A percentile compares a stretch with the other conserved stretches of the same genome.
Evolutionary conservation across 2,888 invertebrate species (phyloP).

Genomic region (Melieria omissa): DNA sequence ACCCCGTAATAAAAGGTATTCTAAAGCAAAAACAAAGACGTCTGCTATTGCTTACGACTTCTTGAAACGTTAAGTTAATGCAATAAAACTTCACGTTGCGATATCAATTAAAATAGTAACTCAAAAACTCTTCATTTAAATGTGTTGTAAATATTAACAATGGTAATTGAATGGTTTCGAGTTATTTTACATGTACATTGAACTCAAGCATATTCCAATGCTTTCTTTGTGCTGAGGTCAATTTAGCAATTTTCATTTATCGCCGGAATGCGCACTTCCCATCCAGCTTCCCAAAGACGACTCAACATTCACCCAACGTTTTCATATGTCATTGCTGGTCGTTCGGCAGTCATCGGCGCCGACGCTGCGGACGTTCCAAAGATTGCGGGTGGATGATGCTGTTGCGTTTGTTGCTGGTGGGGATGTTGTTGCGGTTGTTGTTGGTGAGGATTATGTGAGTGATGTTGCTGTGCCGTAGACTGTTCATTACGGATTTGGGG

Average conservation of each 20-base stretch:
- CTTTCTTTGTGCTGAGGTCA: too few species aligned
- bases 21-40: too few species aligned
- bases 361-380: constrained; percentile 57
- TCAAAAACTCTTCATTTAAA: background rate
- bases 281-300: constrained; percentile 63
- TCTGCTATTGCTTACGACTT: too few species aligned
- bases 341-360: constrained; percentile 59
- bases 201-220: too few species aligned
- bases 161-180: background rate
- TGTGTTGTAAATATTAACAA: constrained; percentile 5
- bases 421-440: constrained; percentile 59
- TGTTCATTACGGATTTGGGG: constrained; percentile 60
- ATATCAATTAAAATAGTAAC: too few species aligned
- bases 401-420: constrained; percentile 57
- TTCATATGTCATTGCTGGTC: constrained; percentile 63
- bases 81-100: too few species aligned
- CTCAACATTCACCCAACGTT: constrained; percentile 65
- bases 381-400: constrained; percentile 60
- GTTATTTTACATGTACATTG: background rate
- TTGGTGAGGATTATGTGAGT: constrained; percentile 61
- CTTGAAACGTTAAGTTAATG: too few species aligned
- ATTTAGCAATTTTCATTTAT: constrained; percentile 27
- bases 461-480: constrained; percentile 57
- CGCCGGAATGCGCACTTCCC: constrained; percentile 59
- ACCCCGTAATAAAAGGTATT: too few species aligned